Evolutionary conservation across 2,888 invertebrate genomes (phyloP), one percentile per base, ranked within the genome.

Genomic region (Meloe dianella): DNA sequence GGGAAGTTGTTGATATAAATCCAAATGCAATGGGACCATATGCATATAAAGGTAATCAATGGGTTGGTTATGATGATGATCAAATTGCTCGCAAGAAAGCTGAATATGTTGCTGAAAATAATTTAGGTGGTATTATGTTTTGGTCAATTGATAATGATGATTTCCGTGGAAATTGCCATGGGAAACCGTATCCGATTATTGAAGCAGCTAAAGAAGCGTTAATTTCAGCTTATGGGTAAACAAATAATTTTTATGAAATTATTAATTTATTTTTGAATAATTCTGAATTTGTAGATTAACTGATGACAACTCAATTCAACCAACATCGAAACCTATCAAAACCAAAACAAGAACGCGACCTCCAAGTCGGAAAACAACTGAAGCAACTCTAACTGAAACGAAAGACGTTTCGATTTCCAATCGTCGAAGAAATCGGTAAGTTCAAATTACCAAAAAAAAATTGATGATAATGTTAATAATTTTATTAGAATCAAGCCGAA

Each of bases 141-240:
- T 95, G 94, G 94, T 93, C 96, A 0, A 92, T 97, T 74, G 96
- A 96, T 84, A 96, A 95, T 81, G 96, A 97, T 72, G 96, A 97
- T 80, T 97, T 96, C 86, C 89, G 96, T 58, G 96, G 96, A n/a
- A 89, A 88, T 38, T 96, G 96, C 80, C 92, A 92, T 73, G 92
- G 89, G 29, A 91, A 92, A 79, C 92, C 95, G 0, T 96, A 95
- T 85, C 96, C 96, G 0, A 85, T 97, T 59, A 95, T 96, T 73
- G 96, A 96, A 81, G 94, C 96, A 0, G 96, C 93, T 32, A 96
- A 96, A 81, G 93, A 93, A 80, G 89, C 93, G 0, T 87, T 95
- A 75, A 83, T 91, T 41, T 85, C 87, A 57, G 89, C 88, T 57
- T 85, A 88, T 66, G 89, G 89, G 92, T 92, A 82, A 84, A 85